Evolutionary conservation across 2,888 invertebrate genomes (phyloP), one percentile per base, ranked within the genome.

Genomic region (Hirtodrosophila cameraria): DNA sequence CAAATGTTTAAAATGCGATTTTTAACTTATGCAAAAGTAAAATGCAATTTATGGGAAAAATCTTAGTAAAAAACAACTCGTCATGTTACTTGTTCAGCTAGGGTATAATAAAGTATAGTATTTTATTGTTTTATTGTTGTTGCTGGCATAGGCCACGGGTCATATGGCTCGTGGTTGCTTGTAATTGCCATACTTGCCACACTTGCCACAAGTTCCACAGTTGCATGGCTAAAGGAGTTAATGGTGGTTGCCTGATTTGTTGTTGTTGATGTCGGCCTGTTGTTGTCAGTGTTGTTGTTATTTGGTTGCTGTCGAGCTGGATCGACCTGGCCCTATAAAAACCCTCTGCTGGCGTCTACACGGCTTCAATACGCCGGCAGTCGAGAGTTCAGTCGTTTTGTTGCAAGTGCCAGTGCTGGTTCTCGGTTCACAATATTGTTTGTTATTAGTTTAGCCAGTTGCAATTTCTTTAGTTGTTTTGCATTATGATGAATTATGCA

Each of bases 351-450:
- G 62, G 60, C 72, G 66, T 63, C 68, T 61, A 64, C 75, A 74
- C 64, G 59, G 72, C 77, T 88, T 88, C 72, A 89, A 85, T 85
- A 74, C 83, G 75, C 89, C 88, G 88, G 88, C 78, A 86, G 81
- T 75, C 70, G 61, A 58, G 55, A 60, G 61, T 33, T 75, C 63
- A 85, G 86, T 75, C 85, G 75, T 53, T 60, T 33, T 59, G 70
- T 27, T 71, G 69, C 75, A 46, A 39, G 49, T 50, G 30, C 20
- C 71, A 42, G 49, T 25, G 58, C 35, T 31, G 43, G 45, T 68
- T 30, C 33, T 18, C 31, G n/a, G n/a, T n/a, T n/a, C n/a, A n/a
- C n/a, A n/a, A 60, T 38, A 43, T 60, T 53, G 48, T 70, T 59
- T 30, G 31, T 20, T 43, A 18, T 54, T 11, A 11, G n/a, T 54